phyloP scores from a whole-genome alignment of 2,797 vertebrate species.

The Silurus lanzhouensis region DNA sequence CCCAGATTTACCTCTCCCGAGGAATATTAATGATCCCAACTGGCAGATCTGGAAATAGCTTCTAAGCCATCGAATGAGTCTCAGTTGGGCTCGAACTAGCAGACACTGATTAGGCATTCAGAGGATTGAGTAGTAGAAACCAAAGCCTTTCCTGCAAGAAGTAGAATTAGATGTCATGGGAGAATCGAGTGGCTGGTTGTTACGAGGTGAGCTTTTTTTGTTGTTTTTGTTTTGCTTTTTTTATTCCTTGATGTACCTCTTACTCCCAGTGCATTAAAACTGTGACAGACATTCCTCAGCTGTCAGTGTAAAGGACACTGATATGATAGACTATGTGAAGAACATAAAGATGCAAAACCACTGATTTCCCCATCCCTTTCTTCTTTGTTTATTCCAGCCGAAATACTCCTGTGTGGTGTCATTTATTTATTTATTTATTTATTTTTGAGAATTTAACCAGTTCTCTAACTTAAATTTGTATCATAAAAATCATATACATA shows the following conservation, averaged over 20 bases:
- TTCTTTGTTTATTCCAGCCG: conserved; percentile 11
- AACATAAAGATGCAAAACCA: conserved; percentile 22
- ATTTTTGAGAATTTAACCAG: not conserved
- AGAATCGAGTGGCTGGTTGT: conserved; percentile 60
- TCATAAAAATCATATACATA: not conserved
- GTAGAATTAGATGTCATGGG: conserved; percentile 65
- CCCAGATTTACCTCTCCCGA: conserved; percentile 24
- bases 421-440: not conserved
- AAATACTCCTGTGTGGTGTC: not conserved
- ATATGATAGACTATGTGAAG: not conserved
- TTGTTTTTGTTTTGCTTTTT: conserved; percentile 1
- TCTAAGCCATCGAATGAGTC: conserved; percentile 36
- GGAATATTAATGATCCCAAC: conserved; percentile 51
- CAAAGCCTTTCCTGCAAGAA: conserved; percentile 58
- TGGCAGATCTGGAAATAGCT: conserved; percentile 50
- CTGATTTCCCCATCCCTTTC: not conserved
- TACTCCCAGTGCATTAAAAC: conserved; percentile 61
- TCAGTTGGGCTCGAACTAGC: conserved; percentile 39
- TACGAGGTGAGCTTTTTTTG: conserved; percentile 54
- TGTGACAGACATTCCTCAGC: conserved; percentile 59
- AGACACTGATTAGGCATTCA: conserved; percentile 60
- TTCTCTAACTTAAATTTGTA: not conserved
- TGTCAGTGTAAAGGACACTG: conserved; percentile 29
- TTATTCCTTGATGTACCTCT: conserved; percentile 63
- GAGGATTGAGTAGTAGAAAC: conserved; percentile 48